Evolutionary conservation across 2,888 invertebrate genomes (phyloP), one percentile per base, ranked within the genome.

Genomic region (Coenonympha glycerion): DNA sequence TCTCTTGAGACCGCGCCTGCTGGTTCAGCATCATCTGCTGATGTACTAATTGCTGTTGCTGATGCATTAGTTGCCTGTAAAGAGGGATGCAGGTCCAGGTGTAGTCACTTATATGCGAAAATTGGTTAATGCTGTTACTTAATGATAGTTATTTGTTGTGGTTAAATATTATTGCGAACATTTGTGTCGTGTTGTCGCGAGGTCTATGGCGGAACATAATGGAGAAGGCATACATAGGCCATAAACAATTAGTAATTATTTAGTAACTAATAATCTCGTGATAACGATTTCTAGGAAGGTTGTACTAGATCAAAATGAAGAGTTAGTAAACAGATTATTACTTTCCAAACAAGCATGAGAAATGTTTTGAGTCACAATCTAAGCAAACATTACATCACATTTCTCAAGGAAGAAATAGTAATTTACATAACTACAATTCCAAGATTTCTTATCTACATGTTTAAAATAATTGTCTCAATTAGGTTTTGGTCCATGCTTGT

Each of bases 1-100:
- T 86, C 69, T 90, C 90, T 57, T 90, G 90, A 3, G 90, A 89
- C 59, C 90, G 78, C 3, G 88, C 83, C 60, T 88, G 88, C 45
- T 86, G 87, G 53, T 73, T 87, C 44, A 88, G 64, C 57, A 88
- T 68, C 71, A 88, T 77, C 54, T 88, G 88, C 44, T 89, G 88
- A 47, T 88, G 88, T 1, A 77, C 77, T 57, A 83, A 74, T 51
- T 88, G 88, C 50, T 89, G 88, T 49, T 88, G 88, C 49, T 89
- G 88, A 57, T 87, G 86, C 64, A 84, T 77, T 53, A 85, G 56
- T 64, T 80, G 85, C 48, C 86, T 86, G 73, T 2, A 62, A 62
- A 3, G 13, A 42, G 21, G 6, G 6, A 24, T 24, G 18, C 16
- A n/a, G 4, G 2, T 16, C 11, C 13, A 34, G 15, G 19, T 18